Evolutionary conservation across 2,888 invertebrate species (phyloP), one percentile per base, ranked within the genome.

Genomic region (Chrysotoxum bicinctum): DNA sequence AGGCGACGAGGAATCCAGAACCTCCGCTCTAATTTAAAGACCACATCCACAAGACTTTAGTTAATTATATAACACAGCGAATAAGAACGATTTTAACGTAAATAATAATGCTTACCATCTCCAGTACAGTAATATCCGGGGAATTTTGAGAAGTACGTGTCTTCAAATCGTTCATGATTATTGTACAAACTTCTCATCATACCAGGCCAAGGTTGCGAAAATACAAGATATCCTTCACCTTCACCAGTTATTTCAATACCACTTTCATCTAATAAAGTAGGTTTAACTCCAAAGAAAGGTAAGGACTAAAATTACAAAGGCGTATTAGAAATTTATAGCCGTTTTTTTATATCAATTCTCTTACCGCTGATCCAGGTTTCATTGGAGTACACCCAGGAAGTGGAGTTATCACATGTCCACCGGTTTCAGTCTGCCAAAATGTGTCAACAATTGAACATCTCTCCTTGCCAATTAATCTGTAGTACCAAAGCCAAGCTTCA

Each of bases 351-450:
- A 4, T 32, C 6, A 26, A 30, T 52, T 3, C 9, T 3, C 95
- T 95, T 93, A 98, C 98, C 86, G 99, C 99, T 76, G 99, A 97
- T 80, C 99, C 99, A 1, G 99, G 99, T 92, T 99, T 99, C 95
- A 98, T 97, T 14, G 98, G 97, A 2, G 97, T 98, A 21, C 97
- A 98, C 21, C 98, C 99, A 0, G 99, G 99, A 66, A 99, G 92
- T 37, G 99, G 98, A 40, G 99, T 98, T 58, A 99, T 94, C 21
- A 99, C 97, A 92, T 99, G 99, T 0, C 99, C 99, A 9, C 99
- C 99, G 6, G 99, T 99, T 93, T 99, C 99, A 0, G 99, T 99
- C 93, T 99, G 99, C 99, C 99, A 99, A 93, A 98, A 99, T 0
- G 99, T 99, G 91, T 99, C 99, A 0, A 97, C 97, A 89, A 99